A percentile compares a stretch with the other conserved stretches of the same genome.
Evolutionary conservation across 2,113 vertebrate species (phyloP).

Genomic region (Pseudorhombus dupliciocellatus): DNA sequence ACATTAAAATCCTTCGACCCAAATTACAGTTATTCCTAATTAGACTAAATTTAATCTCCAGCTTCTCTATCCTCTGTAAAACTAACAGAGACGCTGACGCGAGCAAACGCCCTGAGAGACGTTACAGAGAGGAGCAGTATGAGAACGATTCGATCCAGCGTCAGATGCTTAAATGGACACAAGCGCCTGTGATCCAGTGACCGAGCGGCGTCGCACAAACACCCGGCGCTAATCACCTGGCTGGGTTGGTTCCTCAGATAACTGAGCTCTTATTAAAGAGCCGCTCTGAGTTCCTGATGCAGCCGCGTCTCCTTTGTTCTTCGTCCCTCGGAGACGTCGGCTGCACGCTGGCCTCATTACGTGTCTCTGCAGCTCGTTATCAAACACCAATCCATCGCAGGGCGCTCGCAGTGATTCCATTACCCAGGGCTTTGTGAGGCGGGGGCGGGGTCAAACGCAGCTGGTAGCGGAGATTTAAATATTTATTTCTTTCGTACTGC

Average conservation of each 20-base stretch:
- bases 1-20: neutral
- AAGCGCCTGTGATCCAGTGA: no score
- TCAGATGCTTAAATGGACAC: no score
- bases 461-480: slow-evolving; percentile 3
- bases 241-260: neutral
- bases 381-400: slow-evolving; percentile 9
- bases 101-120: no score
- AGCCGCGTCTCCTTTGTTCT: slow-evolving; percentile 32
- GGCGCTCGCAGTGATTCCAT: slow-evolving; percentile 9
- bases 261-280: neutral
- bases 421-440: slow-evolving; percentile 11
- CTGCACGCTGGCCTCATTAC: slow-evolving; percentile 36
- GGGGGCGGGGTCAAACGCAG: slow-evolving; percentile 27
- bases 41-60: no score
- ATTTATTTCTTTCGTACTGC: slow-evolving; percentile 1
- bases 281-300: neutral
- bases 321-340: slow-evolving; percentile 37
- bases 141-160: no score
- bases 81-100: no score
- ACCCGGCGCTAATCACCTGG: neutral
- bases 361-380: slow-evolving; percentile 41
- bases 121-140: no score
- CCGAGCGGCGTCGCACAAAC: no score
- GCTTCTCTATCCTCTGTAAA: no score
- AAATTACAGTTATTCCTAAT: no score